Evolutionary conservation across 53 echinoderm and acorn worm genomes (phyloP), one percentile per base, ranked within the genome.

Genomic region (Antedon mediterranea): DNA sequence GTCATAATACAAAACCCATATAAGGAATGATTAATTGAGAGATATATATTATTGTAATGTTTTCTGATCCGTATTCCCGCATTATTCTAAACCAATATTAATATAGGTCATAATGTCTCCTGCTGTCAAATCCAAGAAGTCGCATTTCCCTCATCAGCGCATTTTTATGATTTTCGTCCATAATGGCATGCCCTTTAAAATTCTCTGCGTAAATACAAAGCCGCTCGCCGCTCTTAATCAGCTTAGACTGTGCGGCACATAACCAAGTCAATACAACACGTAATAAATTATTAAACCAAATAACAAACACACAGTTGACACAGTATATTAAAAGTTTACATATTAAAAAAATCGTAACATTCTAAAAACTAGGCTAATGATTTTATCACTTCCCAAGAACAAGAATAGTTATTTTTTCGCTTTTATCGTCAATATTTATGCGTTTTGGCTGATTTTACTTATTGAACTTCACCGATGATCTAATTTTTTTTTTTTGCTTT

Each of bases 301-400:
- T 57, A 57, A 57, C 57, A 57, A 57, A 57, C 57, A 57, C 57
- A 57, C 57, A 57, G 57, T 57, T 57, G 57, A 57, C 57, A n/a
- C n/a, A 57, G 57, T 57, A 26, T 57, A 57, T 57, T 57, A 57
- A 57, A 57, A 26, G 57, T 57, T 57, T 57, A 57, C 57, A 23
- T 57, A 57, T 13, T 3, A 57, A 18, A 57, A 57, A 57, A 57
- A 18, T 23, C 57, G 15, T 11, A 18, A 57, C 7, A 4, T 18
- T 26, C 23, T 23, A 3, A 57, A 57, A 57, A 57, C 57, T 57
- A 57, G 57, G 57, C 57, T 57, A 57, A 57, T 57, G 57, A 13
- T 18, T 18, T 57, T 13, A 57, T 57, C 57, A 57, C 57, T 18
- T 8, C 20, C 57, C 3, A 26, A 13, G 23, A 57, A 57, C 23